These are phyloP conservation scores for Larimichthys polyactis DNA, from an alignment of 2,113 vertebrate species.

Conservation along the genomic window DNA sequence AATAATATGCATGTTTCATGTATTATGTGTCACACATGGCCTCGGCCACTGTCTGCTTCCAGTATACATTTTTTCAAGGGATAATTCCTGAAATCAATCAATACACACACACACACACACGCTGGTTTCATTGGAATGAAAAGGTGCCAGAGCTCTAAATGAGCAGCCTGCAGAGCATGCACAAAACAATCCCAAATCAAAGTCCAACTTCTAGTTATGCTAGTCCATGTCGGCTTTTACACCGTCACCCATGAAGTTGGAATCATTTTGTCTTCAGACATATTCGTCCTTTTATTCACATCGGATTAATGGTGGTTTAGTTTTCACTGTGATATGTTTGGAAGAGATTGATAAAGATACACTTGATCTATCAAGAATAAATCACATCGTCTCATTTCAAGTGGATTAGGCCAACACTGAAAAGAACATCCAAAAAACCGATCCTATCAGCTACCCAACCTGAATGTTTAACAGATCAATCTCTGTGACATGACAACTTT, in stretches of 20 bases:
- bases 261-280: too few species aligned
- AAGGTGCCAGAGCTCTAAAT: background rate
- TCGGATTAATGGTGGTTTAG: too few species aligned
- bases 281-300: too few species aligned
- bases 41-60: background rate
- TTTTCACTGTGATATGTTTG: too few species aligned
- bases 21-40: conserved; percentile 4
- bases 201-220: background rate
- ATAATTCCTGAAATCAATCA: background rate
- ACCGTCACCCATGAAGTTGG: too few species aligned
- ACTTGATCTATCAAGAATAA: too few species aligned
- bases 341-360: too few species aligned
- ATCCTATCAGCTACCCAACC: background rate
- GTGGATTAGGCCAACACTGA: background rate
- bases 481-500: background rate
- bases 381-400: too few species aligned
- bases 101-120: background rate
- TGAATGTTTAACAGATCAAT: background rate
- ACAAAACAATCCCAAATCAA: background rate
- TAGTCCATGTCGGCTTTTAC: background rate
- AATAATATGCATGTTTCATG: conserved; percentile 27
- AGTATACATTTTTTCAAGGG: background rate
- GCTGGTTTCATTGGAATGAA: conserved; percentile 26
- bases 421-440: background rate
- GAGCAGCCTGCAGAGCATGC: background rate